These are phyloP conservation scores for Coelogynopora nodosa DNA, from an alignment of 2,888 invertebrate genomes.

Conservation along the genomic window DNA sequence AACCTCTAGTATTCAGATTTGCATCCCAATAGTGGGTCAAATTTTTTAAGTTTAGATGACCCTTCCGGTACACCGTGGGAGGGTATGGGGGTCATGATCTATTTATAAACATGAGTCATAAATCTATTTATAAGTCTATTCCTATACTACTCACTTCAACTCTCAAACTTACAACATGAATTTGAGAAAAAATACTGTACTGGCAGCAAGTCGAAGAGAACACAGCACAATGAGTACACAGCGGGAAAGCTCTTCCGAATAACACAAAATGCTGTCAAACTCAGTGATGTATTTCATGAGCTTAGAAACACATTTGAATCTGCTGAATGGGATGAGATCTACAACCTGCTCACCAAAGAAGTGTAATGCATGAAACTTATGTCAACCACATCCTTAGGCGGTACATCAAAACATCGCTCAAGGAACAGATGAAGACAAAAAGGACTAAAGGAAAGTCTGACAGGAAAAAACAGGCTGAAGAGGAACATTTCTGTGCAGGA, in stretches of 20 bases:
- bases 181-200: background rate
- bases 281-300: background rate
- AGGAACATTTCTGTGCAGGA: too few relatives aligned
- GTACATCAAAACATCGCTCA: constrained; percentile 44
- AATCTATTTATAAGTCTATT: too few relatives aligned
- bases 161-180: background rate
- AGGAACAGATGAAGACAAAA: constrained; percentile 46
- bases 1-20: too few relatives aligned
- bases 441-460: constrained; percentile 46
- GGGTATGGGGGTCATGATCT: too few relatives aligned
- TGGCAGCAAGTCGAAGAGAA: background rate
- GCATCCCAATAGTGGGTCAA: too few relatives aligned
- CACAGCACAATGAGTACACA: background rate
- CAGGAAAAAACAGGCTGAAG: too few relatives aligned
- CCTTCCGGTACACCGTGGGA: too few relatives aligned
- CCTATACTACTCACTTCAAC: too few relatives aligned
- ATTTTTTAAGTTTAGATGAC: too few relatives aligned
- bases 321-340: constrained; percentile 43
- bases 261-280: constrained; percentile 1
- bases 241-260: background rate
- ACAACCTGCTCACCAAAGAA: constrained; percentile 44
- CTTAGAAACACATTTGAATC: constrained; percentile 28
- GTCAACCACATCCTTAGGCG: constrained; percentile 40
- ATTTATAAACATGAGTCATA: too few relatives aligned
- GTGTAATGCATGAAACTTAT: constrained; percentile 29